Evolutionary conservation across 2,888 invertebrate genomes (phyloP).

Genomic region (Parochlus steinenii): DNA sequence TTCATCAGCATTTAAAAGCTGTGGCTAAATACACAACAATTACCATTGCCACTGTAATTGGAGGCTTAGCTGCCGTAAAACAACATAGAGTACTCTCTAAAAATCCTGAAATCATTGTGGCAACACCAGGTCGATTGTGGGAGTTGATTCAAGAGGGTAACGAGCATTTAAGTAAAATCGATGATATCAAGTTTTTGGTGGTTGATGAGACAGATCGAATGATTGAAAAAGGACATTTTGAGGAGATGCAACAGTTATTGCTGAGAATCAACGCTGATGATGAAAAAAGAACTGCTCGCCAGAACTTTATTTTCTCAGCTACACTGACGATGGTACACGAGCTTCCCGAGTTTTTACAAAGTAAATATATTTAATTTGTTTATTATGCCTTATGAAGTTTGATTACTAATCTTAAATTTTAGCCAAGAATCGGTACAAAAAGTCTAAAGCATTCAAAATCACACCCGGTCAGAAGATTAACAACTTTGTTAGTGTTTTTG

Average conservation of each 20-base stretch:
- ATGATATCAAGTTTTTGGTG: slow-evolving; percentile 68
- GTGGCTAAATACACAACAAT: slow-evolving; percentile 66
- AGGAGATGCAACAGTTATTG: slow-evolving; percentile 69
- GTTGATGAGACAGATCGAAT: slow-evolving; percentile 98
- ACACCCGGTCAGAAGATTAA: slow-evolving; percentile 61
- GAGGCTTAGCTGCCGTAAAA: slow-evolving; percentile 87
- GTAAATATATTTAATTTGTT: slow-evolving; percentile 23
- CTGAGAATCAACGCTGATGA: slow-evolving; percentile 61
- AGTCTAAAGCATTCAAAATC: slow-evolving; percentile 41
- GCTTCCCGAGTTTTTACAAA: slow-evolving; percentile 53
- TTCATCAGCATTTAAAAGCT: slow-evolving; percentile 66
- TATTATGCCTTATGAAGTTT: not conserved
- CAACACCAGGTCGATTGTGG: slow-evolving; percentile 95
- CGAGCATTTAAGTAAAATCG: slow-evolving; percentile 52
- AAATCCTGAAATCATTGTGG: slow-evolving; percentile 87
- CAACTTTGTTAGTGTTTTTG: slow-evolving; percentile 58
- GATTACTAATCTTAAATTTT: slow-evolving; percentile 19
- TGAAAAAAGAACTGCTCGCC: slow-evolving; percentile 41
- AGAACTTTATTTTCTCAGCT: slow-evolving; percentile 95
- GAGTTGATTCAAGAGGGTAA: slow-evolving; percentile 72
- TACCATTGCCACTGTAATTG: slow-evolving; percentile 69
- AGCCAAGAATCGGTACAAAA: slow-evolving; percentile 18
- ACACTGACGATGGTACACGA: slow-evolving; percentile 87
- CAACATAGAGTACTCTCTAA: slow-evolving; percentile 72
- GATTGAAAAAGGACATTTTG: slow-evolving; percentile 92